These are phyloP conservation scores for Fopius arisanus DNA, from an alignment of 1,140 invertebrate species.

Conservation along the genomic window DNA sequence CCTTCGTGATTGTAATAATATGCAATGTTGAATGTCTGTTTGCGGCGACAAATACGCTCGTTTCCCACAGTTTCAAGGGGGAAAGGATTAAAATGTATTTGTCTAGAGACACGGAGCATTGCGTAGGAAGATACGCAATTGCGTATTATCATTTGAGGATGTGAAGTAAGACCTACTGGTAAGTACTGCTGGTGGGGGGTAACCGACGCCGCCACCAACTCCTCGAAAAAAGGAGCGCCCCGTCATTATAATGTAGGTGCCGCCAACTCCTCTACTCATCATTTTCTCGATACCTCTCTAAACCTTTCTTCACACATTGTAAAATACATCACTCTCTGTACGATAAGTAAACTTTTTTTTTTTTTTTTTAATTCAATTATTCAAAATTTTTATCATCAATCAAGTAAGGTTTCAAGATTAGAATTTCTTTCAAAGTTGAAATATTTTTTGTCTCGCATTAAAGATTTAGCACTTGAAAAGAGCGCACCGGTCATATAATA, in stretches of 20 bases:
- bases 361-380: background rate
- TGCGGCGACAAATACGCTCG: conserved; percentile 24
- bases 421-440: background rate
- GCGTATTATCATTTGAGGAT: conserved; percentile 41
- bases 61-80: conserved; percentile 28
- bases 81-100: background rate
- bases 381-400: background rate
- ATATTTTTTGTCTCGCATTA: background rate
- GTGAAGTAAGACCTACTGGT: conserved; percentile 43
- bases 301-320: background rate
- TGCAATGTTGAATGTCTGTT: background rate
- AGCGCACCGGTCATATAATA: conserved; percentile 2
- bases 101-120: conserved; percentile 22
- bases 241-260: conserved; percentile 45
- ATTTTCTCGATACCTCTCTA: conserved; percentile 40
- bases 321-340: background rate
- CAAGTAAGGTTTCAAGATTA: no score
- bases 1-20: background rate
- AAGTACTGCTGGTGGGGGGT: conserved; percentile 24
- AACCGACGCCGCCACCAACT: no score
- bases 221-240: conserved; percentile 44
- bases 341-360: no score
- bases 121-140: conserved; percentile 35
- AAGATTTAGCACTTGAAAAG: background rate
- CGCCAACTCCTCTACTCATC: conserved; percentile 30